Evolutionary conservation across 2,888 invertebrate species (phyloP).

Genomic region (Macrostomum cliftonense): DNA sequence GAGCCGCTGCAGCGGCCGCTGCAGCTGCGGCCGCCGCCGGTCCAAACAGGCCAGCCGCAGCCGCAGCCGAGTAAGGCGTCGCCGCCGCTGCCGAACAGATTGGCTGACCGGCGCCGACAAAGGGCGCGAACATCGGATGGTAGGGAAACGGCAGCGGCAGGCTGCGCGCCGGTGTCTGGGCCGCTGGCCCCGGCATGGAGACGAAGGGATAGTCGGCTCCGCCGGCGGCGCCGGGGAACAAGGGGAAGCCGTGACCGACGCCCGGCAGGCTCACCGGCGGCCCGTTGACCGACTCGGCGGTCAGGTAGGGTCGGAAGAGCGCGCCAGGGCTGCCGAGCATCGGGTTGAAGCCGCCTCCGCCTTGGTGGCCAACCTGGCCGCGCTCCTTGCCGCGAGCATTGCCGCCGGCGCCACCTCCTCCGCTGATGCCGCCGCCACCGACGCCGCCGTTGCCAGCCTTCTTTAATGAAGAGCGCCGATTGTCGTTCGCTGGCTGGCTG

Average conservation of each 20-base stretch:
- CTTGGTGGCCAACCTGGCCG: background rate
- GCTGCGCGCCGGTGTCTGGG: conserved; percentile 18
- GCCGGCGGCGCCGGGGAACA: conserved; percentile 17
- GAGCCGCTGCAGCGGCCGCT: too few species aligned
- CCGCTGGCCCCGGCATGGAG: conserved; percentile 17
- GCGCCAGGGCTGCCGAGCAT: conserved; percentile 6
- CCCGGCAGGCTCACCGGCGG: conserved; percentile 16
- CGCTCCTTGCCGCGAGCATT: background rate
- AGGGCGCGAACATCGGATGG: conserved; percentile 20
- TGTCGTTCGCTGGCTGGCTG: background rate
- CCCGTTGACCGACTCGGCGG: conserved; percentile 10
- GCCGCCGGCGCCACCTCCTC: background rate
- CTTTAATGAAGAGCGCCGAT: conserved; percentile 1
- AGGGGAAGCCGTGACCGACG: conserved; percentile 25
- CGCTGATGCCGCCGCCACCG: background rate
- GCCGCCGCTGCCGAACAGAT: conserved; percentile 16
- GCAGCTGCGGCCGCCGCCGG: conserved; percentile 2
- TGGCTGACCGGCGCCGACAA: conserved; percentile 17
- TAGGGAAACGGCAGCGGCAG: conserved; percentile 24
- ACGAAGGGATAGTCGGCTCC: conserved; percentile 17
- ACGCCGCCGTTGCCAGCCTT: background rate
- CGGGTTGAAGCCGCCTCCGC: conserved; percentile 4
- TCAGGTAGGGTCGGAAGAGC: conserved; percentile 7
- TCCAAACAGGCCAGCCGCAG: conserved; percentile 20
- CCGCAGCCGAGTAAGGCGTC: conserved; percentile 19